Evolutionary conservation across 1,140 invertebrate genomes (phyloP), one percentile per base, ranked within the genome.

Genomic region (Apolygus lucorum): DNA sequence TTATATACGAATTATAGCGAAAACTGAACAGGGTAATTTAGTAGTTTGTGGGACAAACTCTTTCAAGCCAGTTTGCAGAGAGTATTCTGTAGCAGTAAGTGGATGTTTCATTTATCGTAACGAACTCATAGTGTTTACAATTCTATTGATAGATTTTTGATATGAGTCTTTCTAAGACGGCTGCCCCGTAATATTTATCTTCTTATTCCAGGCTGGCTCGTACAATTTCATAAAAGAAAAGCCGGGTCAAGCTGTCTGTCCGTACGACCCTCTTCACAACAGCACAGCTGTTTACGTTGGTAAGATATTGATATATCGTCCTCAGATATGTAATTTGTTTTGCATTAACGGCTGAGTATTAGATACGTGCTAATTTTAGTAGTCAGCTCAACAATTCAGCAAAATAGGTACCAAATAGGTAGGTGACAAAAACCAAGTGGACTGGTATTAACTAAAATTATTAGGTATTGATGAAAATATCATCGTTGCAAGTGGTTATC

Each of bases 11-110:
- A 92, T 99, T 24, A 85, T 95, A 73, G 87, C 85, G 62, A 84
- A 87, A 76, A 82, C 84, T 76, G 76, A 85, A 25, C 83, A 91
- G 71, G 87, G 88, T 13, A 85, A 87, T 70, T 83, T 95, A 26
- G 82, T 95, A 67, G 87, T 98, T 52, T 99, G 96, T 79, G 96
- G 96, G 25, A 99, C 96, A 27, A 96, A 98, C 80, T 93, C 95
- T 4, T 98, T 91, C 82, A 96, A 95, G 77, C 96, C 96, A 0
- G 84, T 88, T 65, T 99, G 96, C 81, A 84, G 95, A 63, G 84
- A 89, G 73, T 94, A 94, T 76, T 75, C 78, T 17, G 76, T 82
- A 69, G 78, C 82, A 79, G 85, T 86, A 78, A 81, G 81, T 76
- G n/a, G n/a, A n/a, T n/a, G n/a, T 25, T 17, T 52, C 27, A 28